Base-by-base conservation (phyloP, 2,113 vertebrate species). In the Nannobrachium achirus region DNA sequence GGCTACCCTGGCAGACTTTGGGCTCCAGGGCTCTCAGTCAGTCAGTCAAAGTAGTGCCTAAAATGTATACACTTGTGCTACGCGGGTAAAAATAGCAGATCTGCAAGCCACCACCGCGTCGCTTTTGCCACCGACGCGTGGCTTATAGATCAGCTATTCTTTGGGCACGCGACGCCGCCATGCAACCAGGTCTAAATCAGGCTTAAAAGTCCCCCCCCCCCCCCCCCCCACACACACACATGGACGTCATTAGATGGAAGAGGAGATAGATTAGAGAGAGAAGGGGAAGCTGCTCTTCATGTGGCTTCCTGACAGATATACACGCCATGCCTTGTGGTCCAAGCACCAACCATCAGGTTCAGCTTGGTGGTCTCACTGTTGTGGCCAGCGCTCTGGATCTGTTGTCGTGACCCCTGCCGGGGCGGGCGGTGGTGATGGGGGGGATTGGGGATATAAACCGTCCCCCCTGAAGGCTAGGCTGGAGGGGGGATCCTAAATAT, bases 211-310 rank as follows among this genome's bases (percentile, higher is more conserved):
- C 66, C 53, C 79, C 86, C 25, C 25, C 86, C 25, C 25, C 66
- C 53, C 79, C 86, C 25, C 25, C n/a, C n/a, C n/a, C n/a, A n/a
- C n/a, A 33, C 25, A 33, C 25, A 33, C 25, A 89, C 69, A 76
- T 86, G 78, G 78, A 50, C 56, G 1, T 53, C 44, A 84, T 85
- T 80, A 81, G 57, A 25, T 55, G 20, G 41, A 20, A 50, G 55
- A 64, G 45, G 69, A 20, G 19, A 39, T 9, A 49, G 38, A 60
- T 73, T 78, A 80, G 84, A 83, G 58, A 82, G 76, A 61, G 73
- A 66, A 65, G 60, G 64, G 38, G 57, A 53, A 62, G 62, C 46
- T 48, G 51, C 50, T 76, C 56, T 81, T 84, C 56, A 77, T 87
- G 88, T 80, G 83, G 83, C 52, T 68, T 6, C 25, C 69, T 55